Evolutionary conservation across 2,113 vertebrate genomes (phyloP), one percentile per base, ranked within the genome.

Genomic region (Caretta caretta): DNA sequence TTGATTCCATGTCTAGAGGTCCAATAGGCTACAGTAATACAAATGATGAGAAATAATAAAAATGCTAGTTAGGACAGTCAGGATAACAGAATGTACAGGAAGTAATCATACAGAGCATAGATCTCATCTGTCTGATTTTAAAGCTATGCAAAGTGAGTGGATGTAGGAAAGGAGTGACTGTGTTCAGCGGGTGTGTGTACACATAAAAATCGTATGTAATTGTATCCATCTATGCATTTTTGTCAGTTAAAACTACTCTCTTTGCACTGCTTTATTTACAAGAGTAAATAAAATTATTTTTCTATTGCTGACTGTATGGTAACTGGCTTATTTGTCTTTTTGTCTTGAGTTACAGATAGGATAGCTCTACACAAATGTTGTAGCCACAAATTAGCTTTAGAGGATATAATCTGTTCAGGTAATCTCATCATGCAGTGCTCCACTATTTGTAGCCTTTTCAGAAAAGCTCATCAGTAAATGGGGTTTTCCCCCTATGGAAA

Each of bases 231-330:
- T 97, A 98, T 97, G 97, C 97, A 98, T 98, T 98, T 96, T n/a
- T 89, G 97, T 97, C 96, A 94, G 92, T 97, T 96, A 97, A 97
- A 95, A 97, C 92, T 96, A 92, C 97, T 98, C 46, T 86, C 94
- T 97, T 98, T 98, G 98, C 97, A 98, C 98, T 98, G 98, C 97
- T 97, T 98, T 97, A 98, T 98, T 97, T 98, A 97, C 98, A 97
- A 97, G 96, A 97, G 96, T 97, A 98, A 98, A 98, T 98, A 98
- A 98, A 98, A 98, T 97, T 98, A 98, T 98, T 98, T 98, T 98
- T 98, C 94, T 98, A 98, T 96, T 92, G 93, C 94, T 98, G 65
- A 84, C 81, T 97, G 49, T 80, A 14, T 56, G 65, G 87, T 54
- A 80, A 94, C 27, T 91, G 46, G 50, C 80, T 51, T 95, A n/a